A percentile compares a stretch with the other conserved stretches of the same genome.
Conservation (phyloP, 2,888 invertebrate species). For the Argynnis bischoffii region DNA sequence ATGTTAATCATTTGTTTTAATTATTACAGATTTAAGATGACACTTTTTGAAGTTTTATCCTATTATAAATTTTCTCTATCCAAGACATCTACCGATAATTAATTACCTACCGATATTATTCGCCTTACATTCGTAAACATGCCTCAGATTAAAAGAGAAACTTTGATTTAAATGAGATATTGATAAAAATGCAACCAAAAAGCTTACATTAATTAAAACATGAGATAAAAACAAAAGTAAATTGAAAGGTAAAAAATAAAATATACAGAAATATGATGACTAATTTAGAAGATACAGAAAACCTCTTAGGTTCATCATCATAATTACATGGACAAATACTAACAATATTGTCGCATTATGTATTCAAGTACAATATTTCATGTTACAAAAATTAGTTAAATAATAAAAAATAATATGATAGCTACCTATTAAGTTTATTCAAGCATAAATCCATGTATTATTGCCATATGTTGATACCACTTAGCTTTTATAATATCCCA, state of each 20-base stretch:
- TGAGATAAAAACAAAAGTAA: too few species aligned
- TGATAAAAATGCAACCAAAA: too few species aligned
- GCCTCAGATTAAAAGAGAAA: neutral
- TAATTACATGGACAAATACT: too few species aligned
- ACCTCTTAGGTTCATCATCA: too few species aligned
- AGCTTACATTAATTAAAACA: too few species aligned
- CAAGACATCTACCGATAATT: neutral
- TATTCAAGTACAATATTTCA: too few species aligned
- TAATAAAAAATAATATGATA: neutral
- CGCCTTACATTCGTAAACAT: neutral
- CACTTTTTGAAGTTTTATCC: neutral
- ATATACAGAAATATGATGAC: too few species aligned
- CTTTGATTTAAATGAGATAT: neutral
- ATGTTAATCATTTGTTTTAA: conserved; percentile 15
- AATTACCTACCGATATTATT: neutral
- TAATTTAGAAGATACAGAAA: too few species aligned
- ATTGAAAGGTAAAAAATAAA: too few species aligned
- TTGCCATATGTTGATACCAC: neutral
- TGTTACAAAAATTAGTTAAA: neutral
- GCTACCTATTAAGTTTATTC: too few species aligned
- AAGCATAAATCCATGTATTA: too few species aligned
- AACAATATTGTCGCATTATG: too few species aligned
- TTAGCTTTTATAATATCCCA: conserved; percentile 20
- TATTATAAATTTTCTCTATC: conserved; percentile 15
- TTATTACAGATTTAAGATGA: neutral